These are phyloP conservation scores for Acholoe squamosa DNA, from an alignment of 2,888 invertebrate species.

Conservation along the genomic window DNA sequence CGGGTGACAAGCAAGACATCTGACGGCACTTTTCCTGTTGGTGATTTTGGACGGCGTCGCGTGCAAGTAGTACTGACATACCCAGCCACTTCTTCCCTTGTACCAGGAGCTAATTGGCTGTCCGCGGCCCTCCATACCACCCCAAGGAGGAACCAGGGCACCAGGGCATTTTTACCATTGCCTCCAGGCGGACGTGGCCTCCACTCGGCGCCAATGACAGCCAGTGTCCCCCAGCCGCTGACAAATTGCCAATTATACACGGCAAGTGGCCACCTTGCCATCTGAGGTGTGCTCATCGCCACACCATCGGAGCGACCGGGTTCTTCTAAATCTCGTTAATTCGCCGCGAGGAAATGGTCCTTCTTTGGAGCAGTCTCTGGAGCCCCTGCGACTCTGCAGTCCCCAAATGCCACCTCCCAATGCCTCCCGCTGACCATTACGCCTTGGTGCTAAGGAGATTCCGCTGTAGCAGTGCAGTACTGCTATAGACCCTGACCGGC, in stretches of 20 bases:
- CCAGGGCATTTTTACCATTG: background rate
- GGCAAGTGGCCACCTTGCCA: constrained; percentile 8
- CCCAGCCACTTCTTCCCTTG: too few relatives aligned
- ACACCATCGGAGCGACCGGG: background rate
- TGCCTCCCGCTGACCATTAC: constrained; percentile 12
- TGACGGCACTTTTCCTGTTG: too few relatives aligned
- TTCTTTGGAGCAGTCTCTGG: background rate
- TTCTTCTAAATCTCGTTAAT: constrained; percentile 37
- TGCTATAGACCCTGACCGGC: background rate
- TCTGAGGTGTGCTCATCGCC: constrained; percentile 20
- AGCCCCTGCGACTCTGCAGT: background rate
- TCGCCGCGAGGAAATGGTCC: constrained; percentile 29
- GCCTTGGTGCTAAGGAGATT: background rate
- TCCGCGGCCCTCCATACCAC: background rate
- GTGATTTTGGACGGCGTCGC: too few relatives aligned
- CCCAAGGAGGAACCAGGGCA: background rate
- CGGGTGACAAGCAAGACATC: too few relatives aligned
- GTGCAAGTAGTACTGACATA: too few relatives aligned
- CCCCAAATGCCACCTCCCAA: constrained; percentile 26
- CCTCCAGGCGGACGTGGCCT: background rate
- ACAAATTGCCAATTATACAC: constrained; percentile 44
- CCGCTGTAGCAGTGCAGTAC: background rate
- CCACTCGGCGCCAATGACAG: background rate
- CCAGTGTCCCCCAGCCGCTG: background rate
- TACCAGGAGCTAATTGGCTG: background rate